These are phyloP conservation scores for Solenodon paradoxus DNA, from an alignment of 2,113 vertebrate species.

Conservation along the genomic window DNA sequence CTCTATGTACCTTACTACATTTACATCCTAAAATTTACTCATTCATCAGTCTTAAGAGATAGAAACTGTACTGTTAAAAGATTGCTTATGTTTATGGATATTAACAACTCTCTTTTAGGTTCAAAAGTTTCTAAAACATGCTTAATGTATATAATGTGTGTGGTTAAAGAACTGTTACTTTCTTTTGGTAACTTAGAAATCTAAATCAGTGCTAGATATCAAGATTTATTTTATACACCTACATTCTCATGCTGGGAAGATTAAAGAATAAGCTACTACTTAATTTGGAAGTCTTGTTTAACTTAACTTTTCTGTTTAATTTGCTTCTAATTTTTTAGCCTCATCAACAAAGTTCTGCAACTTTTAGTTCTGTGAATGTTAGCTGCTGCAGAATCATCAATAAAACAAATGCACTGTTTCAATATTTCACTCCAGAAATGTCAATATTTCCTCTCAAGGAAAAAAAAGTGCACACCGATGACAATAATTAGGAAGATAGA, in stretches of 20 bases:
- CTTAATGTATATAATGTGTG: not conserved
- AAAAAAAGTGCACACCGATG: conserved; percentile 60
- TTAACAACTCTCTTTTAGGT: not conserved
- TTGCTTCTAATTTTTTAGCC: conserved; percentile 43
- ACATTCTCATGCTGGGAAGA: conserved; percentile 28
- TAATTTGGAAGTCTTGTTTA: conserved; percentile 56
- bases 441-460: conserved; percentile 78
- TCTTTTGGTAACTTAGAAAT: conserved; percentile 70
- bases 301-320: conserved; percentile 71
- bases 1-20: conserved; percentile 1
- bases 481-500: conserved; percentile 75
- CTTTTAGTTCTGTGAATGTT: conserved; percentile 54
- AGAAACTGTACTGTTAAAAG: not conserved
- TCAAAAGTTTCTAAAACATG: conserved; percentile 36
- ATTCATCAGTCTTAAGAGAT: not conserved
- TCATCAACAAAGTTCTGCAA: conserved; percentile 65
- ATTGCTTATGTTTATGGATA: not conserved
- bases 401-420: conserved; percentile 55
- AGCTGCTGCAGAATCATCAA: conserved; percentile 47
- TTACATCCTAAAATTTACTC: not conserved
- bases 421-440: conserved; percentile 60
- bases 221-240: conserved; percentile 71
- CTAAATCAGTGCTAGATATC: conserved; percentile 55
- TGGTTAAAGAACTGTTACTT: not conserved
- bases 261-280: conserved; percentile 31